phyloP scores from a whole-genome alignment of 2,113 vertebrate genomes.

The Crotalus horridus region DNA sequence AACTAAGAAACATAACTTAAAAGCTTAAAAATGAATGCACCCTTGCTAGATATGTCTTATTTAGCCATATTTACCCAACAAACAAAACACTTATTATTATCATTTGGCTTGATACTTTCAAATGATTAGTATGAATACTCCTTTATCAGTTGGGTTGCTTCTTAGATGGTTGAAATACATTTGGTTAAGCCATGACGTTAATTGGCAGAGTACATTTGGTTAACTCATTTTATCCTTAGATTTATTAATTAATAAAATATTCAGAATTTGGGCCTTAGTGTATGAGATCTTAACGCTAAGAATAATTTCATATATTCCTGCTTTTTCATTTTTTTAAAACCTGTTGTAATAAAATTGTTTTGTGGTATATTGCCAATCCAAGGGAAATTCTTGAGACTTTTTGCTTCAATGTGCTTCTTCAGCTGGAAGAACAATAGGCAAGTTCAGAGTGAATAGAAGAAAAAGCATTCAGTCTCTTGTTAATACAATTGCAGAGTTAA shows the following conservation, averaged over 20 bases:
- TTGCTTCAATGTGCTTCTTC: neutral
- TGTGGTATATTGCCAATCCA: neutral
- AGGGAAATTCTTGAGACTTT: neutral
- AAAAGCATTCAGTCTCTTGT: neutral
- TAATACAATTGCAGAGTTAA: neutral
- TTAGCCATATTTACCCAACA: neutral
- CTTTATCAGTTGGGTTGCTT: neutral
- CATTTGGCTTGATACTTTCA: neutral
- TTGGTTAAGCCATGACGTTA: neutral
- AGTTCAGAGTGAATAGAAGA: neutral
- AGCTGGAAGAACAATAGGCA: neutral
- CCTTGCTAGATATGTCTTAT: neutral
- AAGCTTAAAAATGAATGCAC: neutral
- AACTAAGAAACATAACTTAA: neutral
- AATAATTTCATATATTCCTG: neutral
- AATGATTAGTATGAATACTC: neutral
- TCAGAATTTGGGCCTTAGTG: neutral
- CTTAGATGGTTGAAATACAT: neutral
- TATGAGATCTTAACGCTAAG: neutral
- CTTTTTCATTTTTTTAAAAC: neutral
- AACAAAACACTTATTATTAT: neutral
- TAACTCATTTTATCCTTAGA: neutral
- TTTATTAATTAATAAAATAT: neutral
- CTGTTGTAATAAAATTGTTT: neutral
- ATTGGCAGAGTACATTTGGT: neutral